Conservation (phyloP, 2,797 vertebrate genomes). For the Zalophus californianus region DNA sequence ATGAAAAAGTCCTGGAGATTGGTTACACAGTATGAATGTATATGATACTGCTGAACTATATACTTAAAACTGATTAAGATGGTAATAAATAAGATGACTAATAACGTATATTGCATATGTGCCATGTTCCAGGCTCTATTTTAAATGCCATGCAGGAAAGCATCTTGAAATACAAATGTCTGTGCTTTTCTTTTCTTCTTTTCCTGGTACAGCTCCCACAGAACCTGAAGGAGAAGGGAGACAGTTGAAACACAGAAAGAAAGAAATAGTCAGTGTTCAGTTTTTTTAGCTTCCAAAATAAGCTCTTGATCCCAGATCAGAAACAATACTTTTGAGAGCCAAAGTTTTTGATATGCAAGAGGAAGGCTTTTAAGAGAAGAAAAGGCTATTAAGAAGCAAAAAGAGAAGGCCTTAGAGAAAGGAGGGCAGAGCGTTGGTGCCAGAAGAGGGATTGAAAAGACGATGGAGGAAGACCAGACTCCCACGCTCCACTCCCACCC, state of each 20-base stretch:
- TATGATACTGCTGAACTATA: not conserved
- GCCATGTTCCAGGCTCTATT: not conserved
- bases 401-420: conserved; percentile 44
- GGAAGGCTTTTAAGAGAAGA: conserved; percentile 66
- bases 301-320: conserved; percentile 73
- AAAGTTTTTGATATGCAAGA: conserved; percentile 76
- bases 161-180: conserved; percentile 6
- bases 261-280: conserved; percentile 25
- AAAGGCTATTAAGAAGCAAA: conserved; percentile 67
- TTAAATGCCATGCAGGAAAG: not conserved
- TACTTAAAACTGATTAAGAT: not conserved
- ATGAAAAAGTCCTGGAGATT: not conserved
- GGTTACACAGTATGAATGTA: not conserved
- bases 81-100: not conserved
- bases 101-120: not conserved
- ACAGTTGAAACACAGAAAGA: conserved; percentile 25
- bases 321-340: conserved; percentile 68
- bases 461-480: conserved; percentile 58
- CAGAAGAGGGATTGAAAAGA: conserved; percentile 61
- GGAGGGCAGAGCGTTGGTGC: conserved; percentile 32
- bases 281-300: conserved; percentile 62
- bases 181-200: not conserved
- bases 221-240: conserved; percentile 34
- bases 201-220: not conserved
- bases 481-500: conserved; percentile 47